Evolutionary conservation across 2,797 vertebrate genomes (phyloP).

Genomic region (Peromyscus aztecus): DNA sequence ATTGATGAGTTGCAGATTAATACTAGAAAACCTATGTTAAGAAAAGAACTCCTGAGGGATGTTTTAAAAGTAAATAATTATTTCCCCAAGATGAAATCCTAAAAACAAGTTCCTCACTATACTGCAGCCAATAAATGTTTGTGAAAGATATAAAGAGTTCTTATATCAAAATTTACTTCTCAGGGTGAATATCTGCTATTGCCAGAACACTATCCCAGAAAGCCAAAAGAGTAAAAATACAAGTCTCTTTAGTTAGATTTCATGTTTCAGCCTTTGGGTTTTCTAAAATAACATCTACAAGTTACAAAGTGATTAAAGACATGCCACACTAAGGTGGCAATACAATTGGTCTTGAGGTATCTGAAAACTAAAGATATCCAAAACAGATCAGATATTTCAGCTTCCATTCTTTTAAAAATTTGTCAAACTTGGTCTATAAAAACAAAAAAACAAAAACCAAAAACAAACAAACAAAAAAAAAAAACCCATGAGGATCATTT

Average conservation of each 20-base stretch:
- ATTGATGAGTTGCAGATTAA: conserved; percentile 44
- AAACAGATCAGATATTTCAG: neutral
- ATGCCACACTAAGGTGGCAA: neutral
- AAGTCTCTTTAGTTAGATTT: conserved; percentile 31
- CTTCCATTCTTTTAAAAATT: neutral
- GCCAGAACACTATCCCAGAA: neutral
- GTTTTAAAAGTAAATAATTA: conserved; percentile 18
- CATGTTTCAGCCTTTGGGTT: neutral
- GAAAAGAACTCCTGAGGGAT: neutral
- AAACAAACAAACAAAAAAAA: too few relatives aligned
- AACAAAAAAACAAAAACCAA: neutral
- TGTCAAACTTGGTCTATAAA: neutral
- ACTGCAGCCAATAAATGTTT: neutral
- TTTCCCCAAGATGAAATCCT: conserved; percentile 50
- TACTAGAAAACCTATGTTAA: conserved; percentile 10
- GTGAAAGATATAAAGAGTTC: neutral
- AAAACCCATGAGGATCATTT: neutral
- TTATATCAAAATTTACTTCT: conserved; percentile 20
- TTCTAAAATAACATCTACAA: conserved; percentile 34
- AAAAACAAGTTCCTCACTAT: conserved; percentile 11
- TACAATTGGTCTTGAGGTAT: neutral
- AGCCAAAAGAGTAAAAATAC: neutral
- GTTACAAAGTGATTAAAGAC: conserved; percentile 33
- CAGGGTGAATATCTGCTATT: neutral
- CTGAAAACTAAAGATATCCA: neutral